A percentile compares a stretch with the other conserved stretches of the same genome.
Evolutionary conservation across 2,888 invertebrate species (phyloP).

Genomic region (Caenorhabditis uteleia): DNA sequence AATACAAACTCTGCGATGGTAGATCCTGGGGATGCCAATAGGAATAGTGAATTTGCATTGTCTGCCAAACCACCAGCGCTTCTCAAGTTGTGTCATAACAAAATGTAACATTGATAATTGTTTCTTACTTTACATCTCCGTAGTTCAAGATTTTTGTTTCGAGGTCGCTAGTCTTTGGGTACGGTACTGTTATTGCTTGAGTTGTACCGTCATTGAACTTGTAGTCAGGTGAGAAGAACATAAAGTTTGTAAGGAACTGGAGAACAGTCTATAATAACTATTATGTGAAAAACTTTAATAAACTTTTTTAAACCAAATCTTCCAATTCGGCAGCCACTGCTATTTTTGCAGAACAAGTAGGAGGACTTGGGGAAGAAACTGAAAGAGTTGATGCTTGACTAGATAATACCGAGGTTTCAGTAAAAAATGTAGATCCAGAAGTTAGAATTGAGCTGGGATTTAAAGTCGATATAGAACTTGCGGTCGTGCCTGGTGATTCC

Average conservation of each 20-base stretch:
- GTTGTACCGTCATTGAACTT: conserved; percentile 13
- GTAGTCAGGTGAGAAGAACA: conserved; percentile 15
- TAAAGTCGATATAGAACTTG: no score
- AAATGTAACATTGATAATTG: not conserved
- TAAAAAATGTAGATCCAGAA: not conserved
- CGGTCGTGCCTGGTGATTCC: not conserved
- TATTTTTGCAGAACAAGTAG: no score
- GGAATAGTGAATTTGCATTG: conserved; percentile 19
- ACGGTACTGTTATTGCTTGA: conserved; percentile 28
- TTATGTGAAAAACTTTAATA: no score
- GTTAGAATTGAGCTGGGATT: not conserved
- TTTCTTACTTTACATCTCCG: conserved; percentile 20
- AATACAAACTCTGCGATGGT: not conserved
- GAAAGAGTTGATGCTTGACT: not conserved
- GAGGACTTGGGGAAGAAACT: conserved; percentile 2
- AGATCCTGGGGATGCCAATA: not conserved
- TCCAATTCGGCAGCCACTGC: conserved; percentile 22
- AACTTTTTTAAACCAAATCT: not conserved
- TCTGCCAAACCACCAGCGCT: conserved; percentile 6
- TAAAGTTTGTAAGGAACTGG: conserved; percentile 11
- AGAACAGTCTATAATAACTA: conserved; percentile 9
- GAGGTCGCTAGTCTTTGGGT: conserved; percentile 20
- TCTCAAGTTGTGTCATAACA: no score
- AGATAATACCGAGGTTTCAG: no score
- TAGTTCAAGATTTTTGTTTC: conserved; percentile 16